phyloP scores from a whole-genome alignment of 2,113 vertebrate species.

The Cephalophus harveyi region DNA sequence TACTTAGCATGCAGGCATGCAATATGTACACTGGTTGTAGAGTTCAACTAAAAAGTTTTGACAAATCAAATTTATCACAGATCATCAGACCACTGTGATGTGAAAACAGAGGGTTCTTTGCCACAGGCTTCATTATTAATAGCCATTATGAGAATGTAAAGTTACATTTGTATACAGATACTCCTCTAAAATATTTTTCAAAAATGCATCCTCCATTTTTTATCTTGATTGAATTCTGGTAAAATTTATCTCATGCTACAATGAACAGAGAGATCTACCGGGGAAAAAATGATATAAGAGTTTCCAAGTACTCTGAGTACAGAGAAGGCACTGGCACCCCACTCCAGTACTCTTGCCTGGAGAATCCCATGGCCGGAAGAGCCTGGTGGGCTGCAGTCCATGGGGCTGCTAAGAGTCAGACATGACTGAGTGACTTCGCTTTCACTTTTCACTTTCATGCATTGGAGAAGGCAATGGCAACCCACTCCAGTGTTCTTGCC shows the following conservation, averaged over 20 bases:
- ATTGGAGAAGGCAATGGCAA: not conserved
- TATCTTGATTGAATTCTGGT: not conserved
- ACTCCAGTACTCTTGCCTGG: not conserved
- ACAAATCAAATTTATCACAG: not conserved
- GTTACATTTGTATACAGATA: not conserved
- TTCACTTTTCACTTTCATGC: not conserved
- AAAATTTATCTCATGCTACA: not conserved
- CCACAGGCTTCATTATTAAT: not conserved
- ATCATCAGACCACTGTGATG: not conserved
- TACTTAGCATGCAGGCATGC: not conserved
- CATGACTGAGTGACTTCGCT: rapidly evolving
- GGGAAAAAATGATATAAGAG: not conserved
- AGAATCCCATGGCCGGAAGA: not conserved
- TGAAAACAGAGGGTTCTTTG: not conserved
- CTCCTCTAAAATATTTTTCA: not conserved
- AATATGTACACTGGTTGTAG: not conserved
- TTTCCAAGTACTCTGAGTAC: not conserved
- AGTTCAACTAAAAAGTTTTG: not conserved
- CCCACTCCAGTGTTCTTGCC: not conserved
- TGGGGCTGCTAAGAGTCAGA: not conserved
- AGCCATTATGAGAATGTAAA: not conserved
- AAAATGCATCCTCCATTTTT: not conserved
- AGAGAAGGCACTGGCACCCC: not conserved
- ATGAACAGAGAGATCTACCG: not conserved
- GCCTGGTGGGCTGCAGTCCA: not conserved